Evolutionary conservation across 2,888 invertebrate species (phyloP).

Genomic region (Hipparchia semele): DNA sequence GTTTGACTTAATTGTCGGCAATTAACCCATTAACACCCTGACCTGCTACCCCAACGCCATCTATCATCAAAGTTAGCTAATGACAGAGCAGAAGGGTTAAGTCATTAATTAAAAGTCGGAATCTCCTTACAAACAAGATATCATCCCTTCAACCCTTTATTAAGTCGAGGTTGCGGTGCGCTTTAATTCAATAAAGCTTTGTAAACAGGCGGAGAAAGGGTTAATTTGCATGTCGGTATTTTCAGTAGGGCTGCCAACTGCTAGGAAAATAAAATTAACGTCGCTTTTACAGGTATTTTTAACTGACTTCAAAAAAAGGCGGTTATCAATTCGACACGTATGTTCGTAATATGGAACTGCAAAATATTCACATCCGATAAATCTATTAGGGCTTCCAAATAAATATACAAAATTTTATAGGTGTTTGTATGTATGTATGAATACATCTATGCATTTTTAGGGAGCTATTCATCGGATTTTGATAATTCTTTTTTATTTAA

Average conservation of each 20-base stretch:
- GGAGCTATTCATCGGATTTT: no score
- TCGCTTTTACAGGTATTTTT: background rate
- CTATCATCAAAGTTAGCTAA: conserved; percentile 67
- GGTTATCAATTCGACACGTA: no score
- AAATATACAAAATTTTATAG: no score
- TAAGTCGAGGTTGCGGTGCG: conserved; percentile 57
- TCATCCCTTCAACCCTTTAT: conserved; percentile 75
- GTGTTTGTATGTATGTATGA: no score
- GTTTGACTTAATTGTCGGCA: conserved; percentile 32
- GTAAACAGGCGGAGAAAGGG: conserved; percentile 79
- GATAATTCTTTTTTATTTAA: no score
- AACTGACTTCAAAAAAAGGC: background rate
- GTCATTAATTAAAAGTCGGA: conserved; percentile 75
- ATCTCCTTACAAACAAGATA: conserved; percentile 77
- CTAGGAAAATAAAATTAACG: background rate
- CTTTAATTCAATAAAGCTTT: conserved; percentile 80
- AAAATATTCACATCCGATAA: no score
- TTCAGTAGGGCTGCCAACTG: conserved; percentile 21
- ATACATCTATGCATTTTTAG: no score
- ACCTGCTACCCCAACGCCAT: conserved; percentile 60
- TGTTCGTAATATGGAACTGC: no score
- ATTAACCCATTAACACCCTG: conserved; percentile 47
- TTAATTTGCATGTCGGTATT: conserved; percentile 78
- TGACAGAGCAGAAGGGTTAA: conserved; percentile 66
- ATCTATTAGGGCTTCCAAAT: no score